Evolutionary conservation across 2,797 vertebrate genomes (phyloP), one percentile per base, ranked within the genome.

Genomic region (Clamator glandarius): DNA sequence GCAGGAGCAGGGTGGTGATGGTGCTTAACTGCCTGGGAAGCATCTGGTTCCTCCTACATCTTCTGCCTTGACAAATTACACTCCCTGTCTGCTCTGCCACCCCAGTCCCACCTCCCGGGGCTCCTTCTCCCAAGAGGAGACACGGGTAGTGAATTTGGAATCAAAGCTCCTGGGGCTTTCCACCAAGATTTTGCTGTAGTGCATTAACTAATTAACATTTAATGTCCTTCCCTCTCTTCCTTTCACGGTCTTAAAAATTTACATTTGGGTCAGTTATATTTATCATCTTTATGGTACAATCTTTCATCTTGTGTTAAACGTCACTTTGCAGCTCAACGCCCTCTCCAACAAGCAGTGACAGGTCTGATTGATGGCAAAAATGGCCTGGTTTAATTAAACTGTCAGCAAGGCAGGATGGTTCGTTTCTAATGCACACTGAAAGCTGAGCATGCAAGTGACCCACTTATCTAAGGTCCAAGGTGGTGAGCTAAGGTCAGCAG

Each of bases 331-430:
- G 57, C 84, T 92, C 92, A 89, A 48, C 23, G 23, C 85, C 84
- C 79, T 80, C 84, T 94, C 63, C 86, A 78, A 83, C 72, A 89
- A 81, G 91, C 50, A 91, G 11, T 72, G 94, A 92, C 72, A 68
- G 70, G 42, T 46, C 83, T 95, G 92, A 93, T n/a, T 94, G 94
- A 97, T 95, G 92, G 86, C 68, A 95, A 91, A 96, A 96, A 66
- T 42, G 67, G 74, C 55, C 87, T 81, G 93, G 96, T 97, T 96
- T 97, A 98, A 97, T 98, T 97, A 97, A 98, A 97, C 92, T 97
- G 92, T 97, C 96, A 97, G 95, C 87, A 94, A 95, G 90, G 81
- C 48, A 66, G 67, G 91, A 76, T 35, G 20, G 73, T 84, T 94
- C 63, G 61, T 70, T 89, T 72, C 91, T 97, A 96, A 97, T 93